These are phyloP conservation scores for Oasisia sp. DNA, from an alignment of 2,888 invertebrate genomes.

Conservation along the genomic window DNA sequence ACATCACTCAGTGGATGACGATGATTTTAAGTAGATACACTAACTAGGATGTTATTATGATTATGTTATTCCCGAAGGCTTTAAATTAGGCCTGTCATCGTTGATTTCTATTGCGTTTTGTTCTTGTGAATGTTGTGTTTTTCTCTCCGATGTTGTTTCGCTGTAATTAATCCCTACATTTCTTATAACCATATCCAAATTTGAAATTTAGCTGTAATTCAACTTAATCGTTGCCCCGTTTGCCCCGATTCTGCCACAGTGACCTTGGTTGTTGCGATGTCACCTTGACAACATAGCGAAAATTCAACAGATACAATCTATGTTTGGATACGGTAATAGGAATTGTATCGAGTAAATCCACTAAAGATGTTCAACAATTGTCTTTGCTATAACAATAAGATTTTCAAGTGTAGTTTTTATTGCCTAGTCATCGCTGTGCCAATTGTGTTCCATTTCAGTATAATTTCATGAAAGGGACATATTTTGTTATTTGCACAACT, in stretches of 20 bases:
- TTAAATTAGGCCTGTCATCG: not conserved
- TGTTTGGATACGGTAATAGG: too few relatives aligned
- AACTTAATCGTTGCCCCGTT: too few relatives aligned
- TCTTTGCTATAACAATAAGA: not conserved
- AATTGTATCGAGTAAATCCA: too few relatives aligned
- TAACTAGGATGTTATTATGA: not conserved
- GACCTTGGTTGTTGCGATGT: too few relatives aligned
- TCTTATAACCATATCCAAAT: too few relatives aligned
- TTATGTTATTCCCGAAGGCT: not conserved
- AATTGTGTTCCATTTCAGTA: not conserved
- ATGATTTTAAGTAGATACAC: not conserved
- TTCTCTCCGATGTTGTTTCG: too few relatives aligned
- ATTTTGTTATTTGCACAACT: not conserved
- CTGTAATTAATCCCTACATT: too few relatives aligned
- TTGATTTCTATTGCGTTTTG: not conserved
- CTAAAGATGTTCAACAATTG: too few relatives aligned
- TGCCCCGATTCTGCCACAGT: too few relatives aligned
- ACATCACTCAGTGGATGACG: not conserved
- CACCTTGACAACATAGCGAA: too few relatives aligned
- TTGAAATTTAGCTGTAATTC: too few relatives aligned
- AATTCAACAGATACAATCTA: too few relatives aligned
- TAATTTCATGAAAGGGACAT: not conserved
- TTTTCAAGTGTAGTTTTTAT: not conserved
- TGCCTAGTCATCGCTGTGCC: not conserved
- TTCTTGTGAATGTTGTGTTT: not conserved